phyloP scores from a whole-genome alignment of 2,888 invertebrate species.

The Cosmia trapezina region DNA sequence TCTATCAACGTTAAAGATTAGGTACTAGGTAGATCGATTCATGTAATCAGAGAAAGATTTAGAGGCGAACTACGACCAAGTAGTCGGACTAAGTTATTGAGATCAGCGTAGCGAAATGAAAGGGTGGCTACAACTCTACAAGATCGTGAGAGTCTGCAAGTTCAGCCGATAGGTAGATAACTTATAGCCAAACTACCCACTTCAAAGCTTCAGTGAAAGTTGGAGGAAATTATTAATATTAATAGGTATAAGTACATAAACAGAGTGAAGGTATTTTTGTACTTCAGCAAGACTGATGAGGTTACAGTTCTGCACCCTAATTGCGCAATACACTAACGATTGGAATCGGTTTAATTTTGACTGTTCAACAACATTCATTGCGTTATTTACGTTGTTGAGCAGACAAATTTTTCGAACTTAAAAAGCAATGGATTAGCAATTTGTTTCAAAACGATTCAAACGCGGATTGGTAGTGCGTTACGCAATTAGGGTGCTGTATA shows the following conservation, averaged over 20 bases:
- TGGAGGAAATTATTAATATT: constrained; percentile 39
- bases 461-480: no score
- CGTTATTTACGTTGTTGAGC: no score
- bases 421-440: no score
- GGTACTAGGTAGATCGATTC: constrained; percentile 15
- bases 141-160: constrained; percentile 40
- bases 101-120: constrained; percentile 65
- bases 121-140: constrained; percentile 32
- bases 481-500: no score
- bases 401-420: no score
- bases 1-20: constrained; percentile 35
- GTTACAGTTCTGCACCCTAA: not conserved
- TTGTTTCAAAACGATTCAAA: no score
- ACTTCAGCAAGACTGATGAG: not conserved
- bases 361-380: no score
- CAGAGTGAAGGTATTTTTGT: not conserved
- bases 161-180: constrained; percentile 44
- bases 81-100: constrained; percentile 66
- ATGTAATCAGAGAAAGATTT: constrained; percentile 40
- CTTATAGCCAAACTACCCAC: constrained; percentile 36
- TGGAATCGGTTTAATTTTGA: no score
- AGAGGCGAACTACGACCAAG: constrained; percentile 50
- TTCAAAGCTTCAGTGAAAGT: constrained; percentile 30
- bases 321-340: no score
- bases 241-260: constrained; percentile 22